Evolutionary conservation across 2,113 vertebrate species (phyloP), one percentile per base, ranked within the genome.

Genomic region (Daubentonia madagascariensis): DNA sequence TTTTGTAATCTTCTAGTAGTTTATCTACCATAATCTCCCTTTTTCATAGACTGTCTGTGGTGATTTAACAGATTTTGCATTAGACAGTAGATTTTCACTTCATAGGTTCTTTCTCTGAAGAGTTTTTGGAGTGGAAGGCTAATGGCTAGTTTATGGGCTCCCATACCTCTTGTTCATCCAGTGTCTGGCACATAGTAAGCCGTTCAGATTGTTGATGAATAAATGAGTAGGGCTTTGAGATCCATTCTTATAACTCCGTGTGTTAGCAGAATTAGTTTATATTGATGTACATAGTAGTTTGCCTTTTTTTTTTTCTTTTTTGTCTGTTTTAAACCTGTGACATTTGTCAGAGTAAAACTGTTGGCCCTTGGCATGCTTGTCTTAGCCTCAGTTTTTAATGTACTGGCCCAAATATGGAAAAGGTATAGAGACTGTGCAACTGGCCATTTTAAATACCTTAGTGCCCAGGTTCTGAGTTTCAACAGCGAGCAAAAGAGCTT

Each of bases 381-480:
- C 43, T 37, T 85, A 86, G 30, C 7, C 52, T 96, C 20, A 20
- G 12, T 84, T 94, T 97, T 92, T 61, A 65, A 63, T 81, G 32
- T 68, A 57, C 28, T 63, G 5, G 8, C 45, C 35, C 9, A 92
- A 80, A 79, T 85, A 94, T 54, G 67, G 79, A 59, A 89, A 61
- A 89, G 3, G 22, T 59, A 16, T 83, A 50, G 32, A 80, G 52
- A 68, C 43, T 89, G 40, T 94, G 84, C 40, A 91, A 22, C n/a
- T 76, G 48, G n/a, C 85, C 43, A 13, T 84, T 97, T 96, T 86
- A 95, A 86, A 54, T 96, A 73, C 70, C 10, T 91, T 93, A 40
- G 40, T 2, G 40, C 8, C 30, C 52, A 85, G 59, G 30, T 93
- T 84, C 85, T 90, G 35, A 25, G 45, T 92, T 97, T 95, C 68